Conservation (phyloP, 2,888 invertebrate genomes). For the Neocrepidodera transversa region DNA sequence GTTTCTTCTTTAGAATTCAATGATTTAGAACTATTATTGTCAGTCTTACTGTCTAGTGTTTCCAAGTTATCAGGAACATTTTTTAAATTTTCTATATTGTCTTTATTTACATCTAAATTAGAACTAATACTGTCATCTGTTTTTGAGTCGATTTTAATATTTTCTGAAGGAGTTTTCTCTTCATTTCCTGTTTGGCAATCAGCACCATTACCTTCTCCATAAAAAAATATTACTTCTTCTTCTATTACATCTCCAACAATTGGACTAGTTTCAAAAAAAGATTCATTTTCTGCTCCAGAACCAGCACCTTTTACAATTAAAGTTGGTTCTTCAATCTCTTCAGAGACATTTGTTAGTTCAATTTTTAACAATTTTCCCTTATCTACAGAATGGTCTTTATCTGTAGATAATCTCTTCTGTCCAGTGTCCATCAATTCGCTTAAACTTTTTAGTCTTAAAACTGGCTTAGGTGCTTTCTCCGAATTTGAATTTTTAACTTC, state of each 20-base stretch:
- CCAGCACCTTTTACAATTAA: conserved; percentile 76
- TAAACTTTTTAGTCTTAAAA: conserved; percentile 40
- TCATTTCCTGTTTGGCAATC: conserved; percentile 80
- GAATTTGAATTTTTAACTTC: background rate
- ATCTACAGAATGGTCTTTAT: conserved; percentile 24
- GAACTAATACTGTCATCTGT: conserved; percentile 36
- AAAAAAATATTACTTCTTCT: conserved; percentile 74
- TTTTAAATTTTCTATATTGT: conserved; percentile 37
- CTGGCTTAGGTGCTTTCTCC: conserved; percentile 50
- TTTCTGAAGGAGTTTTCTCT: conserved; percentile 28
- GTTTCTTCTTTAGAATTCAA: conserved; percentile 22
- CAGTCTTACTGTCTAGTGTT: conserved; percentile 49
- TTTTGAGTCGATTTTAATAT: conserved; percentile 13
- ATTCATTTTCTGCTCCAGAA: conserved; percentile 67
- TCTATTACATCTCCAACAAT: conserved; percentile 73
- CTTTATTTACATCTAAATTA: conserved; percentile 34
- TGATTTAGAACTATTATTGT: conserved; percentile 43
- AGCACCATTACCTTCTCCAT: conserved; percentile 75
- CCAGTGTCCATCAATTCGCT: conserved; percentile 35
- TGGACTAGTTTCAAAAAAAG: conserved; percentile 32
- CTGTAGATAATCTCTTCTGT: conserved; percentile 24
- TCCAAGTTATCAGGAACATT: conserved; percentile 50
- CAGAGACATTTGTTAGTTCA: conserved; percentile 39
- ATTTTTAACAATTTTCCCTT: conserved; percentile 40
- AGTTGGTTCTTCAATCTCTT: conserved; percentile 69